Conservation (phyloP, 2,113 vertebrate species). For the Siniperca knerii region DNA sequence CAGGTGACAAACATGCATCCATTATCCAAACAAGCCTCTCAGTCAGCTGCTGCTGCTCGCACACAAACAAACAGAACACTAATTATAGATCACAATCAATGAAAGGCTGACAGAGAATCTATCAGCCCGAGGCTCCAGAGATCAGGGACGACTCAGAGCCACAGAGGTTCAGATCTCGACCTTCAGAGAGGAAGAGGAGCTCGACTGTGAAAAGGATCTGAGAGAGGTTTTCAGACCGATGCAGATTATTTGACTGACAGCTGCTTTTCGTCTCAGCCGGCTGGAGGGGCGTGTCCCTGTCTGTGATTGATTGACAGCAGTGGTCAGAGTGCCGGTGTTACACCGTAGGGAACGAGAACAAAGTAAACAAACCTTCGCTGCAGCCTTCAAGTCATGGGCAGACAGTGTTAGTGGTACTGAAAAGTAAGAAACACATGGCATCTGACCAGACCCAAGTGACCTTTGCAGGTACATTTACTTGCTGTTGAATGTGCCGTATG, state of each 20-base stretch:
- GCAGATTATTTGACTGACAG: not conserved
- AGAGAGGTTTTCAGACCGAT: not conserved
- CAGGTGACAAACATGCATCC: constrained; percentile 2
- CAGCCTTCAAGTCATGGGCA: not conserved
- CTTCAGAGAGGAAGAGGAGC: constrained; percentile 8
- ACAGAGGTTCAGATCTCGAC: constrained; percentile 1
- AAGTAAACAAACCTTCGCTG: not conserved
- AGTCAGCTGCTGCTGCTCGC: not conserved
- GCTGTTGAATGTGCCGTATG: too few relatives aligned
- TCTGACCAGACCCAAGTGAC: not conserved
- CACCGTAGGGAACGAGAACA: too few relatives aligned
- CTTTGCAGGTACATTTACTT: not conserved
- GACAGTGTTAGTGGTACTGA: not conserved
- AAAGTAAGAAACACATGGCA: not conserved
- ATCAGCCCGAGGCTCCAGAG: not conserved
- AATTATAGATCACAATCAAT: constrained; percentile 44
- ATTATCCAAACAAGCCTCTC: constrained; percentile 38
- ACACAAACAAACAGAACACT: constrained; percentile 33
- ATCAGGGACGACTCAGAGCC: not conserved
- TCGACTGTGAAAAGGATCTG: not conserved
- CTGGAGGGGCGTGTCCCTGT: not conserved
- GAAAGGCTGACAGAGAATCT: constrained; percentile 24
- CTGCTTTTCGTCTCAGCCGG: not conserved
- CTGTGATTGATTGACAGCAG: not conserved
- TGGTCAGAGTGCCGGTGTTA: not conserved